phyloP scores from a whole-genome alignment of 2,113 vertebrate genomes.

The Centropus bengalensis region DNA sequence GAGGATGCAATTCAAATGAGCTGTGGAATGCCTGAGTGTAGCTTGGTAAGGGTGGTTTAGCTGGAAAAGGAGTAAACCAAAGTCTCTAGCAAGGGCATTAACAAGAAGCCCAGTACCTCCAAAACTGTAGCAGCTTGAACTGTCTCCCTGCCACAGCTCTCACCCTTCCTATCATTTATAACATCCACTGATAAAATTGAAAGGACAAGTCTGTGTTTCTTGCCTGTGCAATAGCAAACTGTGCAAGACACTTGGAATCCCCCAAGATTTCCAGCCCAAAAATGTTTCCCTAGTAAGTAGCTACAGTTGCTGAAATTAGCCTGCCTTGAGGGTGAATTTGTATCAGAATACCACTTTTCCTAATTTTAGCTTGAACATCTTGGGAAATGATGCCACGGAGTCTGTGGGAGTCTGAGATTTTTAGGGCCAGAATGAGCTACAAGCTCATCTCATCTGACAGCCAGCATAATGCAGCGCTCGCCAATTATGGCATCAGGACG shows the following conservation, averaged over 20 bases:
- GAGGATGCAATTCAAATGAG: background rate
- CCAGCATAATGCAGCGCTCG: background rate
- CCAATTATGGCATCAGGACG: background rate
- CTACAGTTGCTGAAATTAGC: background rate
- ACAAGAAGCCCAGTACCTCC: background rate
- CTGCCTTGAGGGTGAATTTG: background rate
- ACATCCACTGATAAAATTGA: background rate
- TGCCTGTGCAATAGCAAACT: background rate
- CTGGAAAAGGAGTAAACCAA: background rate
- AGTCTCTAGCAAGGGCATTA: background rate
- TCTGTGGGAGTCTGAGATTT: background rate
- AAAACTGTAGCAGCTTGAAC: background rate
- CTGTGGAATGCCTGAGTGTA: background rate
- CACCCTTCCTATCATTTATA: background rate
- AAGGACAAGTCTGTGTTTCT: slow-evolving; percentile 5
- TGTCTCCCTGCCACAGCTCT: background rate
- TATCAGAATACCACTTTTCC: background rate
- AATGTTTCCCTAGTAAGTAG: background rate
- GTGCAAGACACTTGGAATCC: background rate
- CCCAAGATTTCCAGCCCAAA: background rate
- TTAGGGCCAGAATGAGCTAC: background rate
- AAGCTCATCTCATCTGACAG: background rate
- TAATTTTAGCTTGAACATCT: background rate
- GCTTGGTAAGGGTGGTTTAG: background rate
- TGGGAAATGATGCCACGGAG: background rate